Base-by-base conservation (phyloP, 2,797 vertebrate genomes). In the Trachurus trachurus region DNA sequence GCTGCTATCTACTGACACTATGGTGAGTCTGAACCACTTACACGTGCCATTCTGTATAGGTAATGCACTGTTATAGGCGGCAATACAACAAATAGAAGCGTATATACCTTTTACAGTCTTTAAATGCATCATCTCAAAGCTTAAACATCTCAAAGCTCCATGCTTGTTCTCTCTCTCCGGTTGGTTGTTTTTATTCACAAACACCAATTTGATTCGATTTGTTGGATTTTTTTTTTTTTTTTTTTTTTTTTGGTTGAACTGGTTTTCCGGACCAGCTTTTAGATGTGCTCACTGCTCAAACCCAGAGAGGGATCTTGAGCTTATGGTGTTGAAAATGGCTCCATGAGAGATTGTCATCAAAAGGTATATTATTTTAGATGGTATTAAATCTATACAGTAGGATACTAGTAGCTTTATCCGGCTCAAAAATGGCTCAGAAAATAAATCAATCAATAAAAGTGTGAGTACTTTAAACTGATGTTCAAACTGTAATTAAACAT, bases 21-120 rank as follows among this genome's bases (percentile, higher is more conserved):
- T 84, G 85, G 83, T 68, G 44, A 76, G 62, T 91, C 86, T 79
- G 74, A 82, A 80, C 78, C 80, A 69, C 82, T 77, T 71, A 82
- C 66, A 76, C 61, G 71, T 87, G 74, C 70, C 66, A 44, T 80
- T 86, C 87, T 88, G 86, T 88, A 74, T 80, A 89, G 76, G 80
- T 80, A 88, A 92, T 84, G 79, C 74, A 87, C 73, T 81, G 83
- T 71, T 84, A 86, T 81, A 88, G 84, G 72, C 86, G 83, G 85
- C 78, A 81, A 82, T 92, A 90, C 84, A 88, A 92, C 85, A 89
- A 89, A 86, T 80, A 87, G 64, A 87, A 89, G 89, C 77, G n/a
- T 84, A 78, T 82, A 86, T 86, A 81, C 78, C 77, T 87, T 89
- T 81, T 74, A 83, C 31, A 66, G 63, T 87, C 77, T 80, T 72